Conservation (phyloP, 2,888 invertebrate genomes). For the Ceraclea dissimilis region DNA sequence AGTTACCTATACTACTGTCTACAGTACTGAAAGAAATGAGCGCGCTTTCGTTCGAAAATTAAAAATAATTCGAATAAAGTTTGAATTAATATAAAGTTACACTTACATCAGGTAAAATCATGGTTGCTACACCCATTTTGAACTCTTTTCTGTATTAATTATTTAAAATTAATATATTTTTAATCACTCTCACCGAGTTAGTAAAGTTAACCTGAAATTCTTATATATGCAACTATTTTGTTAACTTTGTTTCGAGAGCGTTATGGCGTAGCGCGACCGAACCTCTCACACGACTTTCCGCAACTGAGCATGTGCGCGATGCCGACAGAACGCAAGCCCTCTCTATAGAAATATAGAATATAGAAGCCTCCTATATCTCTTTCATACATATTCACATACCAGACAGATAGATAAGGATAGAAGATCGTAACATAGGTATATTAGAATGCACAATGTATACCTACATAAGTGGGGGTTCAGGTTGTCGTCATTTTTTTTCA, state of each 20-base stretch:
- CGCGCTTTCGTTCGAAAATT: background rate
- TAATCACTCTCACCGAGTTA: no score
- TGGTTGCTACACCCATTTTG: slow-evolving; percentile 18
- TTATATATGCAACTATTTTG: background rate
- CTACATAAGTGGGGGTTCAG: no score
- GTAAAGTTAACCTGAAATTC: background rate
- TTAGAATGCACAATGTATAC: no score
- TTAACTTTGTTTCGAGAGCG: background rate
- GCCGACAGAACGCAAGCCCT: slow-evolving; percentile 2
- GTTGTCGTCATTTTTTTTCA: background rate
- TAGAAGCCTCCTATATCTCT: slow-evolving; percentile 8
- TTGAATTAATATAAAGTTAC: background rate
- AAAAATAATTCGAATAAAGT: background rate
- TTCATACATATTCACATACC: background rate
- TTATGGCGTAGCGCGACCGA: background rate
- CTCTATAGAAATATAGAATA: background rate
- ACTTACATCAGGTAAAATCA: slow-evolving; percentile 17
- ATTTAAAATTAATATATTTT: background rate
- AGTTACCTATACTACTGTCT: background rate
- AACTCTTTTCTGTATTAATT: background rate
- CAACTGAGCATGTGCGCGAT: slow-evolving; percentile 13
- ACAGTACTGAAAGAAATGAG: background rate
- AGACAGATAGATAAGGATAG: background rate
- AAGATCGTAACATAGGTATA: background rate
- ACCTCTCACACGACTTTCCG: slow-evolving; percentile 7